Base-by-base conservation (phyloP, 2,888 invertebrate genomes). In the Aporophyla nigra region DNA sequence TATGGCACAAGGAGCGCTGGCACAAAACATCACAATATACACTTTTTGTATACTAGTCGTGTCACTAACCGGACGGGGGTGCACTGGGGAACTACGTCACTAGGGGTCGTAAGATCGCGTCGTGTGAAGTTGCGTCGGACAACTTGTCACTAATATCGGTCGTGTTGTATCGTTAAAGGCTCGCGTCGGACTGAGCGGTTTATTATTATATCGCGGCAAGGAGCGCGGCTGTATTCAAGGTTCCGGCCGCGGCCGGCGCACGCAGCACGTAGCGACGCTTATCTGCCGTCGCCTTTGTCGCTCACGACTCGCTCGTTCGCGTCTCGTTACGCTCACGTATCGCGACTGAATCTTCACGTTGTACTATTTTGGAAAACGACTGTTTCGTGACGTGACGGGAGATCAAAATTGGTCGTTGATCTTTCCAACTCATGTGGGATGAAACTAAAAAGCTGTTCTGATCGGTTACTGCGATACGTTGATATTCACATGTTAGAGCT, bases 21-120 rank as follows among this genome's bases (percentile, higher is more conserved):
- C 96, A 96, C 96, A 93, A 93, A 93, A 94, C 96, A 96, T 96
- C 95, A 96, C 96, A 96, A 92, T 94, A 92, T 93, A 92, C 95
- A 95, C 95, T 92, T 85, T 89, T 61, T 80, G 92, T 93, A 93
- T 93, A 93, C 89, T 88, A 91, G 92, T 91, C 90, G 90, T 93
- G 91, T 94, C 94, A 94, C 95, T 93, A 88, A 86, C 2, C 2
- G 51, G 66, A 66, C 19, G 24, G 61, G 75, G 74, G 61, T 78
- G 67, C 80, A 85, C 89, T 90, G 91, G 88, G 85, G 71, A 75
- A 72, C 76, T 67, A 40, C 10, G 73, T 90, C 87, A 89, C 87
- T 90, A 85, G 87, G 85, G 80, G 71, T 82, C 76, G 86, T 78
- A 81, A 85, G 88, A 74, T 89, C 84, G 87, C 87, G 86, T 65